Conservation (phyloP, 1,140 invertebrate species). For the Anoplophora glabripennis region DNA sequence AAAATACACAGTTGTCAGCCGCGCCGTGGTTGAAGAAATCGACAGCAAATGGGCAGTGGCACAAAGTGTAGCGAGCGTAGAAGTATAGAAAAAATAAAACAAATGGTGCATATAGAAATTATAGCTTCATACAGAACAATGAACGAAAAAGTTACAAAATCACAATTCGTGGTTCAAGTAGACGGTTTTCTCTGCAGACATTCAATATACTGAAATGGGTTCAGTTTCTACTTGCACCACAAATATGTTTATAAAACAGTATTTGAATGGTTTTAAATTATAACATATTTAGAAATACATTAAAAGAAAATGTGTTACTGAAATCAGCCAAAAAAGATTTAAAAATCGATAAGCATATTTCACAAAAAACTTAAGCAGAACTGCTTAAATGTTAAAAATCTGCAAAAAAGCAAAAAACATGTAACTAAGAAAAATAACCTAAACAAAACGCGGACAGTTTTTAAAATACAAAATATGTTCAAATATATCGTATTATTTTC, state of each 20-base stretch:
- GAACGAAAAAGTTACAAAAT: slow-evolving; percentile 7
- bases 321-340: slow-evolving; percentile 30
- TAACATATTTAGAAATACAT: not conserved
- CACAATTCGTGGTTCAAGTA: not conserved
- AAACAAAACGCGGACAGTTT: not conserved
- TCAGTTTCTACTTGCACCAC: not conserved
- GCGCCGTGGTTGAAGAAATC: slow-evolving; percentile 34
- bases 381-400: slow-evolving; percentile 19
- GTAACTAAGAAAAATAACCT: not conserved
- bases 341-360: slow-evolving; percentile 22
- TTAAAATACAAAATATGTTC: not conserved
- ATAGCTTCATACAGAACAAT: slow-evolving; percentile 40
- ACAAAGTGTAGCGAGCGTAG: slow-evolving; percentile 48
- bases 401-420: slow-evolving; percentile 16
- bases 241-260: not conserved
- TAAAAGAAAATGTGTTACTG: slow-evolving; percentile 14
- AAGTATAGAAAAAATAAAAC: slow-evolving; percentile 51
- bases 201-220: not conserved
- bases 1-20: slow-evolving; percentile 36
- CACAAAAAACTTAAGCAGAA: slow-evolving; percentile 27
- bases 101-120: slow-evolving; percentile 51
- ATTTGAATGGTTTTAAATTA: too few species aligned
- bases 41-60: slow-evolving; percentile 46
- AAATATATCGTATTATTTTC: slow-evolving; percentile 13
- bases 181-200: not conserved